These are phyloP conservation scores for Merodon equestris DNA, from an alignment of 2,888 invertebrate genomes.

Conservation along the genomic window DNA sequence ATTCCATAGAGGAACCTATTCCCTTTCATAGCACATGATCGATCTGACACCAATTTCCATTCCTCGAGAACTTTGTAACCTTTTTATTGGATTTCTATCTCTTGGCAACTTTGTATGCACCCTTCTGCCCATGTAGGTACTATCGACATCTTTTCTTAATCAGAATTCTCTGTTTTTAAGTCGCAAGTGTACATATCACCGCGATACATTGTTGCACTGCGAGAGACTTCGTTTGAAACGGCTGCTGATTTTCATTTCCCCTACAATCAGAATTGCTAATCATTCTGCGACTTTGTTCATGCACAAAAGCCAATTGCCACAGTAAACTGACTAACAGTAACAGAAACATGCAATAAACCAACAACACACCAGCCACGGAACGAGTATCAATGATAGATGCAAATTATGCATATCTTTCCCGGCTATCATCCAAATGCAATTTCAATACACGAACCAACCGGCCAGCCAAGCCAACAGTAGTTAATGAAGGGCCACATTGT, in stretches of 20 bases:
- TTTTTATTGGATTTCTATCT: no score
- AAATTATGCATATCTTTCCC: constrained; percentile 51
- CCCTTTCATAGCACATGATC: no score
- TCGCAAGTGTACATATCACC: no score
- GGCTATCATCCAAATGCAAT: constrained; percentile 56
- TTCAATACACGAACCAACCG: constrained; percentile 46
- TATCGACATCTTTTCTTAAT: no score
- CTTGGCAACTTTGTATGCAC: no score
- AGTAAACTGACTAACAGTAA: constrained; percentile 3
- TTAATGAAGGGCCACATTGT: constrained; percentile 69
- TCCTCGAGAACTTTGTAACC: no score
- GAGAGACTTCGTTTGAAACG: constrained; percentile 18
- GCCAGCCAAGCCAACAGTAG: constrained; percentile 58
- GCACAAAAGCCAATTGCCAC: not conserved
- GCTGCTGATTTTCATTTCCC: constrained; percentile 43
- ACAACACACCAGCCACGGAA: constrained; percentile 40
- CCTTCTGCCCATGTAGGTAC: no score
- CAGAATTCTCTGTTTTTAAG: no score
- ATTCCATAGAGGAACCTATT: no score
- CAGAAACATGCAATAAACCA: constrained; percentile 39
- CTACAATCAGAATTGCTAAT: constrained; percentile 42
- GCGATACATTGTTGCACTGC: constrained; percentile 19
- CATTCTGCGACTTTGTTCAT: constrained; percentile 40
- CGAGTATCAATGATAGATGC: constrained; percentile 51
- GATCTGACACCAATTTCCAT: no score